These are phyloP conservation scores for Heteromurus nitidus DNA, from an alignment of 2,888 invertebrate species.

Conservation along the genomic window DNA sequence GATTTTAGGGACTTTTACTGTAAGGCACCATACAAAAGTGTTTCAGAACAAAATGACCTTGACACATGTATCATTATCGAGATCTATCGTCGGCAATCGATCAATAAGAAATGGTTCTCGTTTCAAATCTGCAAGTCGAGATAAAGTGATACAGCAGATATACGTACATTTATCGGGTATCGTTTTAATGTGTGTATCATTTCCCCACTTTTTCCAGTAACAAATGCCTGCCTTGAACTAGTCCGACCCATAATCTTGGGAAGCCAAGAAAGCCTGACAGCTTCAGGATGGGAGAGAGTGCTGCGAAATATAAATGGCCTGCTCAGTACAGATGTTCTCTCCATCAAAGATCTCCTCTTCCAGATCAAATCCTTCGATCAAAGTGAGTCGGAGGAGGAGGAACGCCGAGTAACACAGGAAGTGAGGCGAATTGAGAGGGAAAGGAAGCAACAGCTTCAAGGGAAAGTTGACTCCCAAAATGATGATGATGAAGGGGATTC, in stretches of 20 bases:
- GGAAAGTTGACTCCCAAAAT: background rate
- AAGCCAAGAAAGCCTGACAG: constrained; percentile 22
- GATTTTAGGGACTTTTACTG: constrained; percentile 47
- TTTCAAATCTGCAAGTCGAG: background rate
- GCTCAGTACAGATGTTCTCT: constrained; percentile 47
- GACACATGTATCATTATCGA: background rate
- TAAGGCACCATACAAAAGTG: constrained; percentile 9
- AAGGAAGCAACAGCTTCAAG: background rate
- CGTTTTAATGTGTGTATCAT: no score
- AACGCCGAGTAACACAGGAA: constrained; percentile 4
- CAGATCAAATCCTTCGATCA: constrained; percentile 28
- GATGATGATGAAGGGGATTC: constrained; percentile 17
- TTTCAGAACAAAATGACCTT: background rate
- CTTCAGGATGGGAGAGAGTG: constrained; percentile 43
- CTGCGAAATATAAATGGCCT: constrained; percentile 64
- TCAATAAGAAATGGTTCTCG: background rate
- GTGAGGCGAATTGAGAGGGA: constrained; percentile 21
- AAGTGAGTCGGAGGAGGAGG: constrained; percentile 27
- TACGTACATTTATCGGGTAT: background rate
- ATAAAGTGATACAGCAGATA: background rate
- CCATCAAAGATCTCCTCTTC: constrained; percentile 51
- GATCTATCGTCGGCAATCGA: background rate
- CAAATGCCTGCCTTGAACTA: constrained; percentile 51
- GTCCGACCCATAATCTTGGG: constrained; percentile 39
- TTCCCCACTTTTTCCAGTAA: constrained; percentile 32